These are phyloP conservation scores for Helogale parvula DNA, from an alignment of 2,113 vertebrate genomes.

Conservation along the genomic window DNA sequence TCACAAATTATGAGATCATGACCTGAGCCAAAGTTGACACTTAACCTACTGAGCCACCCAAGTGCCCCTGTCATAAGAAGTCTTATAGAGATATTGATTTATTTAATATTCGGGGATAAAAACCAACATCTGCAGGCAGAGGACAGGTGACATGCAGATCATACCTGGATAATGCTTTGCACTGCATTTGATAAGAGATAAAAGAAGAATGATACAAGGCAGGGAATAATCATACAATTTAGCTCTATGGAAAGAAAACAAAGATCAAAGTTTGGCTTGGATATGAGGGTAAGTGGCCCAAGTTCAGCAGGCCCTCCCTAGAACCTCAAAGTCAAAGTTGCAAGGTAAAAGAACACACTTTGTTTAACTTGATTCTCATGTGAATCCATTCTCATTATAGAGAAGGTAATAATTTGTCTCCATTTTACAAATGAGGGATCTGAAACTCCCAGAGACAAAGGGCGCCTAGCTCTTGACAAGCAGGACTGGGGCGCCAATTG, in stretches of 20 bases:
- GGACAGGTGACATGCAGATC: not conserved
- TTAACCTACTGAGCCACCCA: too few relatives aligned
- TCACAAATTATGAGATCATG: too few relatives aligned
- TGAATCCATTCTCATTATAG: constrained; percentile 5
- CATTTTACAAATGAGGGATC: not conserved
- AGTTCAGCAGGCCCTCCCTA: not conserved
- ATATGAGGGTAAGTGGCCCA: not conserved
- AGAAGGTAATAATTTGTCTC: not conserved
- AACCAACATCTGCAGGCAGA: not conserved
- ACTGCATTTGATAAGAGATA: not conserved
- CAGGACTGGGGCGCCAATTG: not conserved
- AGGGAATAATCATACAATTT: not conserved
- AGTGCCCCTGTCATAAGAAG: not conserved
- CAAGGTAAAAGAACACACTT: not conserved
- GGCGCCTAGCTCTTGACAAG: rapidly evolving
- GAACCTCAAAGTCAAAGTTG: not conserved
- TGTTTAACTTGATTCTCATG: not conserved
- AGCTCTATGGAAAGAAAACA: not conserved
- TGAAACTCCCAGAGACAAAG: not conserved
- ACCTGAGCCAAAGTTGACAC: too few relatives aligned
- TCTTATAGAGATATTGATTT: not conserved
- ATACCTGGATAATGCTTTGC: not conserved
- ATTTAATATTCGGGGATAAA: not conserved
- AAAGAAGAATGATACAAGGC: not conserved
- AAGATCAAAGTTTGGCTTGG: not conserved